Percentiles rank a stretch among this genome's conserved stretches.
phyloP scores from a whole-genome alignment of 2,113 vertebrate species.

The Procavia capensis region DNA sequence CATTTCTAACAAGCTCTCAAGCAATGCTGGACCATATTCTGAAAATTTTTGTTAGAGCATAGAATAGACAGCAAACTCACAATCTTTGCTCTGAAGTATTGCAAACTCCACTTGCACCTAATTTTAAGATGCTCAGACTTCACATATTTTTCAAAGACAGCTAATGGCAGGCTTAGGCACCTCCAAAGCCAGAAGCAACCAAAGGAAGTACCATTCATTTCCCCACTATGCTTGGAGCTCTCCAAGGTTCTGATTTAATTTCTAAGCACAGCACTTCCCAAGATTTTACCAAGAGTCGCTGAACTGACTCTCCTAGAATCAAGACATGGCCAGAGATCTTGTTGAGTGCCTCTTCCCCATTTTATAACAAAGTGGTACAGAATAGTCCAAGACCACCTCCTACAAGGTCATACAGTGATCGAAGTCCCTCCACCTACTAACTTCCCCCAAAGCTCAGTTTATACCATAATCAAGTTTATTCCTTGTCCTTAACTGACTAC shows the following conservation, averaged over 20 bases:
- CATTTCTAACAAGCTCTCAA: conserved; percentile 30
- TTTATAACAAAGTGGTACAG: neutral
- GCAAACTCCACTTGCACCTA: conserved; percentile 22
- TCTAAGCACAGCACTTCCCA: neutral
- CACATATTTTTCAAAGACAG: conserved; percentile 31
- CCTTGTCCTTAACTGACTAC: neutral
- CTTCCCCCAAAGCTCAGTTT: neutral
- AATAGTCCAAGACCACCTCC: neutral
- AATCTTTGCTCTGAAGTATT: conserved; percentile 24
- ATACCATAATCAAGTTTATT: neutral
- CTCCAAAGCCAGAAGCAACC: conserved; percentile 26
- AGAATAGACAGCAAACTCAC: neutral
- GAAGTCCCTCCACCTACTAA: neutral
- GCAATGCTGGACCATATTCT: neutral
- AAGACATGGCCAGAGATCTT: neutral
- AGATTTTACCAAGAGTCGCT: neutral
- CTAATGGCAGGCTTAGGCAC: neutral
- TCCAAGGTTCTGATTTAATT: conserved; percentile 74
- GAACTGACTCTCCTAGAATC: neutral
- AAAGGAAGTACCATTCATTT: neutral
- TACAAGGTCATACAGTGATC: neutral
- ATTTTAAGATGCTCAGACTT: neutral
- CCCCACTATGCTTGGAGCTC: conserved; percentile 34
- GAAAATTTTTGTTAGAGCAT: neutral
- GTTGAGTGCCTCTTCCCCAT: neutral